Evolutionary conservation across 2,888 invertebrate species (phyloP).

Genomic region (Amphipoea oculea): DNA sequence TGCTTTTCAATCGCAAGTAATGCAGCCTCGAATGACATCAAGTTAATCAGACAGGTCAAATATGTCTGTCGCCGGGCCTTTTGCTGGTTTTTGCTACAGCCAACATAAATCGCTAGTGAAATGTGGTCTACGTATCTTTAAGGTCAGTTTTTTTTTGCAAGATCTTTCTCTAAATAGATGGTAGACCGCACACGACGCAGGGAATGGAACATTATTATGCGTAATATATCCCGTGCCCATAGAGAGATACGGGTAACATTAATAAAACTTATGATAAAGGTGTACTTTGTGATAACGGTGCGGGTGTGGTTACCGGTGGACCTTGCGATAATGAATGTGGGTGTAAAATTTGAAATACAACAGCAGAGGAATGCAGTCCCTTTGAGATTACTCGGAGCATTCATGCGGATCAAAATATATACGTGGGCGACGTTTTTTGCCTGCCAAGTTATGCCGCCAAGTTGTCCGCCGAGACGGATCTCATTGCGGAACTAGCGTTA

Average conservation of each 20-base stretch:
- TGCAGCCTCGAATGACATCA: slow-evolving; percentile 74
- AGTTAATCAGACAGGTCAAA: slow-evolving; percentile 63
- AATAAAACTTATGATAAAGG: slow-evolving; percentile 64
- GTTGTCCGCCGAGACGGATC: slow-evolving; percentile 65
- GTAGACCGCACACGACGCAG: slow-evolving; percentile 73
- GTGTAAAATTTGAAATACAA: slow-evolving; percentile 65
- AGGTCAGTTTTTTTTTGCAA: slow-evolving; percentile 66
- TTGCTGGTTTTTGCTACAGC: slow-evolving; percentile 62
- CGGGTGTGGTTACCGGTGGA: slow-evolving; percentile 68
- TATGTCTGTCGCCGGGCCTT: slow-evolving; percentile 48
- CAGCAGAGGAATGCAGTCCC: slow-evolving; percentile 68
- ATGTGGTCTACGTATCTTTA: slow-evolving; percentile 52
- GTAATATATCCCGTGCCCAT: slow-evolving; percentile 49
- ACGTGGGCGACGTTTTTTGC: slow-evolving; percentile 66
- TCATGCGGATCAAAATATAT: slow-evolving; percentile 68
- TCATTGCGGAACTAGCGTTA: slow-evolving; percentile 71
- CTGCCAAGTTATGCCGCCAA: slow-evolving; percentile 56
- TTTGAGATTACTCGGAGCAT: slow-evolving; percentile 63
- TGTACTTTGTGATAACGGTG: slow-evolving; percentile 70
- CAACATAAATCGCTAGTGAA: slow-evolving; percentile 60
- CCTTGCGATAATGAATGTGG: slow-evolving; percentile 73
- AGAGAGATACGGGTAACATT: slow-evolving; percentile 55
- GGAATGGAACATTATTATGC: slow-evolving; percentile 62
- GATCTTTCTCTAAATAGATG: slow-evolving; percentile 68
- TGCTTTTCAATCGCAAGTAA: slow-evolving; percentile 69